phyloP scores from a whole-genome alignment of 1,140 invertebrate species.

The Chironomus tepperi region DNA sequence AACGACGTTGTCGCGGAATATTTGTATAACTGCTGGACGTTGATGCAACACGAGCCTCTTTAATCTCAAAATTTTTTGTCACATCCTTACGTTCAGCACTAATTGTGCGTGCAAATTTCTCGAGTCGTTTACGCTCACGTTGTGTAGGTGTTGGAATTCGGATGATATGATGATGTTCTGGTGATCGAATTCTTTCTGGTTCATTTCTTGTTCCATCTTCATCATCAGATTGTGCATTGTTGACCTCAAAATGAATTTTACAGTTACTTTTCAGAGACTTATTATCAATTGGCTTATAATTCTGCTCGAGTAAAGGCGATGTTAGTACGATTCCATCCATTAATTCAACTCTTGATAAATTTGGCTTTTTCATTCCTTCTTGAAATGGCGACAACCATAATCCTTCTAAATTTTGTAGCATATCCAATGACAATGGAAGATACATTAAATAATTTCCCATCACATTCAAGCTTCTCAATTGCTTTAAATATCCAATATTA shows the following conservation, averaged over 20 bases:
- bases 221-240: constrained; percentile 1
- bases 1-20: neutral
- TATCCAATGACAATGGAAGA: neutral
- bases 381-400: neutral
- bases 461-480: neutral
- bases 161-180: neutral
- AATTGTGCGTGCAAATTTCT: constrained; percentile 15
- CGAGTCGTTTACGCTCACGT: neutral
- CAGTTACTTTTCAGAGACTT: neutral
- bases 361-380: constrained; percentile 2
- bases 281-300: neutral
- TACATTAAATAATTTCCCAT: constrained; percentile 19
- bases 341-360: neutral
- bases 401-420: neutral
- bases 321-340: neutral
- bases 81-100: neutral
- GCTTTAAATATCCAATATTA: constrained; percentile 33
- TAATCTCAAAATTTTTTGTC: neutral
- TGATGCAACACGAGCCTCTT: neutral
- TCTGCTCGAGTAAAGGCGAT: neutral
- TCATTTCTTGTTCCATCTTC: neutral
- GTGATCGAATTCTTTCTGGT: neutral
- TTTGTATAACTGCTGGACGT: constrained; percentile 1
- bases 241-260: neutral
- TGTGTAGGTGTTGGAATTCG: constrained; percentile 13